Conservation (phyloP, 2,888 invertebrate species). For the Diarsia mendica region DNA sequence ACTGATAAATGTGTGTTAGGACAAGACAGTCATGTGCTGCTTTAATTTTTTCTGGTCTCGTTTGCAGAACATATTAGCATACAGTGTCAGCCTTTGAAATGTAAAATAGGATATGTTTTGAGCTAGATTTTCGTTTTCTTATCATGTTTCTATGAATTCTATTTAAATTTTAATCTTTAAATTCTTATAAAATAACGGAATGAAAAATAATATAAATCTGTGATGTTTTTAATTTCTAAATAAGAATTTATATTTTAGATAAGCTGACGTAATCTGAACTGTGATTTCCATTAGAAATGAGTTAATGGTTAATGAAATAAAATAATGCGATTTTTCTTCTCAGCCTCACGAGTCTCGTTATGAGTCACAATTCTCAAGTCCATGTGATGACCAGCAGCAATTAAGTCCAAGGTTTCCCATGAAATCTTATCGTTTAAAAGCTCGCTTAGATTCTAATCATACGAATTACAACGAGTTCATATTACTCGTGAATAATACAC, state of each 20-base stretch:
- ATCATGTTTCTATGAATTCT: not conserved
- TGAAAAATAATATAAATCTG: slow-evolving; percentile 1
- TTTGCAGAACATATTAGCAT: slow-evolving; percentile 46
- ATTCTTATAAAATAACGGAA: slow-evolving; percentile 16
- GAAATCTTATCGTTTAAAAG: slow-evolving; percentile 57
- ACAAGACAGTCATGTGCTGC: slow-evolving; percentile 42
- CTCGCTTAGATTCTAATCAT: slow-evolving; percentile 60
- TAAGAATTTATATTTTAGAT: slow-evolving; percentile 6
- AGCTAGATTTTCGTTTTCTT: slow-evolving; percentile 26
- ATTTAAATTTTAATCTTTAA: not conserved
- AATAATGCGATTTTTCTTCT: slow-evolving; percentile 45
- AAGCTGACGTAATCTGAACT: slow-evolving; percentile 7
- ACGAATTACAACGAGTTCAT: slow-evolving; percentile 52
- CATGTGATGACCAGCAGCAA: slow-evolving; percentile 60
- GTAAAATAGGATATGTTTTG: slow-evolving; percentile 14
- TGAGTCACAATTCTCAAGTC: slow-evolving; percentile 54
- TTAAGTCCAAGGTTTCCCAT: slow-evolving; percentile 64
- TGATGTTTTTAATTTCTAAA: slow-evolving; percentile 7
- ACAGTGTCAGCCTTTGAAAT: slow-evolving; percentile 20
- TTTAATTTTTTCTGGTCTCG: slow-evolving; percentile 46
- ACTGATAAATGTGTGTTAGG: slow-evolving; percentile 40
- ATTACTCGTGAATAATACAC: slow-evolving; percentile 21
- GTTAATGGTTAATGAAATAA: not conserved
- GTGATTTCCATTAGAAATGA: slow-evolving; percentile 16
- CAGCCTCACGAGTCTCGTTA: slow-evolving; percentile 59